Evolutionary conservation across 2,888 invertebrate species (phyloP).

Genomic region (Leucozona laternaria): DNA sequence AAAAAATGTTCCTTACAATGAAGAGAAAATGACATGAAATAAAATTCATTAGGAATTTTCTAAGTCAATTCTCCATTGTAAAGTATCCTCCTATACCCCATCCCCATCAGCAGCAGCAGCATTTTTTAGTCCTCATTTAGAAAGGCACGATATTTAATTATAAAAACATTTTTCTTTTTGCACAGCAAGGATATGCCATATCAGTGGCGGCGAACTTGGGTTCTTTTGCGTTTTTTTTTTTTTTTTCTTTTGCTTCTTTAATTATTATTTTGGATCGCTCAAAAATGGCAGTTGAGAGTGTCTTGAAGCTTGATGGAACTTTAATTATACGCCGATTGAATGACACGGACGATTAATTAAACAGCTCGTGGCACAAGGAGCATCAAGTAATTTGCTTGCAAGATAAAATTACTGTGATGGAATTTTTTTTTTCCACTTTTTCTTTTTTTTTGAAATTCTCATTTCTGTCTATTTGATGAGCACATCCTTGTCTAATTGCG

Average conservation of each 20-base stretch:
- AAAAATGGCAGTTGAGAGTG: conserved; percentile 66
- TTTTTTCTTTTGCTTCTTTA: conserved; percentile 10
- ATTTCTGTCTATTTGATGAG: conserved; percentile 48
- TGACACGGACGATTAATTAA: conserved; percentile 78
- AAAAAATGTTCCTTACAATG: conserved; percentile 11
- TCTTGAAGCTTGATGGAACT: conserved; percentile 78
- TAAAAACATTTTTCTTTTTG: conserved; percentile 71
- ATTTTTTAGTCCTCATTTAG: conserved; percentile 60
- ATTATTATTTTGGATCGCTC: conserved; percentile 36
- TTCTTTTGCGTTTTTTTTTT: conserved; percentile 14
- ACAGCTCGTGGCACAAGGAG: conserved; percentile 43
- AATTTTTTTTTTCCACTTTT: conserved; percentile 42
- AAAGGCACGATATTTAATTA: conserved; percentile 71
- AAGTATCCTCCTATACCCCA: background rate
- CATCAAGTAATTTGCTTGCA: conserved; percentile 56
- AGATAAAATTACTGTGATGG: conserved; percentile 55
- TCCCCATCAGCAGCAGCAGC: background rate
- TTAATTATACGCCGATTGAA: conserved; percentile 79
- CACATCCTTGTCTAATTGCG: conserved; percentile 60
- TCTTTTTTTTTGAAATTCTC: conserved; percentile 1
- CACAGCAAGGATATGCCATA: conserved; percentile 47
- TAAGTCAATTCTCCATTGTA: background rate
- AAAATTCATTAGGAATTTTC: conserved; percentile 68
- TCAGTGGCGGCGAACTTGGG: conserved; percentile 41
- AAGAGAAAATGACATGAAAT: conserved; percentile 65